A percentile compares a stretch with the other conserved stretches of the same genome.
These are phyloP conservation scores for Stomatorhinus walkeri DNA, from an alignment of 2,797 vertebrate genomes.

Conservation along the genomic window DNA sequence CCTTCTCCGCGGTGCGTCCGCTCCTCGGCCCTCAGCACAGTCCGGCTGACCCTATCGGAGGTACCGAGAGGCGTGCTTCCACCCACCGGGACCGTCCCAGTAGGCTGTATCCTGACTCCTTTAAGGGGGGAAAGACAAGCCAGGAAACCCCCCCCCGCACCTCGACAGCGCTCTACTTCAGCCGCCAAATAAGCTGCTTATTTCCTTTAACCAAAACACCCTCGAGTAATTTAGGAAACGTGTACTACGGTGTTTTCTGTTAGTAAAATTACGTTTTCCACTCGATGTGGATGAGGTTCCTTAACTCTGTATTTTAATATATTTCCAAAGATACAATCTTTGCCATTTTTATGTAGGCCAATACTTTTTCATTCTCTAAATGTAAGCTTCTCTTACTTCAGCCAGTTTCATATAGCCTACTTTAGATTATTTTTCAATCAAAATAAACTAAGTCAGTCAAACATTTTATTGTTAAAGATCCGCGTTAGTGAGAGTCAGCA, in stretches of 20 bases:
- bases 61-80: conserved; percentile 27
- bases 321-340: not conserved
- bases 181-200: not conserved
- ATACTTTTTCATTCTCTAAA: not conserved
- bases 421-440: not conserved
- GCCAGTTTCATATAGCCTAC: not conserved
- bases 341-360: not conserved
- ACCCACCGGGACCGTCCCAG: conserved; percentile 18
- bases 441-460: not conserved
- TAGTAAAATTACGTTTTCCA: not conserved
- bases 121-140: not conserved
- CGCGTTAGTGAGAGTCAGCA: not conserved
- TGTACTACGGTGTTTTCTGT: not conserved
- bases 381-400: not conserved
- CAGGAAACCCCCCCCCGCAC: not conserved
- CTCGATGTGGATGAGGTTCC: not conserved
- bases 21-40: not conserved
- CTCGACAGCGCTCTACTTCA: not conserved
- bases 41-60: conserved; percentile 29
- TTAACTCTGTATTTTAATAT: not conserved
- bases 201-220: not conserved
- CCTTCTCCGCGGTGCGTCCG: not conserved
- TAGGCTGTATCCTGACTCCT: conserved; percentile 14
- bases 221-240: not conserved
- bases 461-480: not conserved